Conservation (phyloP, 2,888 invertebrate genomes). For the Plutella xylostella region DNA sequence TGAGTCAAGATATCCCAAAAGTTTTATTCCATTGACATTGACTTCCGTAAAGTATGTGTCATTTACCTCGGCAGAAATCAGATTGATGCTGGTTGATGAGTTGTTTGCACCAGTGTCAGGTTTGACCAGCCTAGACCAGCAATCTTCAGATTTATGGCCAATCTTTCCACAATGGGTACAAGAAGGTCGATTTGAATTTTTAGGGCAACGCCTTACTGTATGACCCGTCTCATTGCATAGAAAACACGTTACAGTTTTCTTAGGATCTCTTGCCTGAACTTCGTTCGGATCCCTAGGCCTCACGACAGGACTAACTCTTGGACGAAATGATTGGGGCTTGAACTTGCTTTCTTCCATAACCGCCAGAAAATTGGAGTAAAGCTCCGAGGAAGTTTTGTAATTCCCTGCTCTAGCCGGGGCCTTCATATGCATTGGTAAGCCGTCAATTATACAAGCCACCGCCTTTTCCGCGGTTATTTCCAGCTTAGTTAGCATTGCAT, state of each 20-base stretch:
- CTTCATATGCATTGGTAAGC: conserved; percentile 6
- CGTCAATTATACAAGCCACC: conserved; percentile 11
- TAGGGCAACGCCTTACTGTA: background rate
- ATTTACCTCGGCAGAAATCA: too few species aligned
- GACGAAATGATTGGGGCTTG: too few species aligned
- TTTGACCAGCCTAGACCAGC: too few species aligned
- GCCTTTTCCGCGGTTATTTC: conserved; percentile 6
- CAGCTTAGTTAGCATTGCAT: conserved; percentile 6
- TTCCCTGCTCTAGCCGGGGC: conserved; percentile 10
- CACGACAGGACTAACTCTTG: too few species aligned
- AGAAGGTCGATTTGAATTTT: background rate
- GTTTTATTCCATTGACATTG: background rate
- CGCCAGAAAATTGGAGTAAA: conserved; percentile 8
- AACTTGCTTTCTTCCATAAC: conserved; percentile 7
- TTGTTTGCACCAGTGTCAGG: too few species aligned
- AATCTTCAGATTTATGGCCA: background rate
- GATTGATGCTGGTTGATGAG: background rate
- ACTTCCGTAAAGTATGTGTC: background rate
- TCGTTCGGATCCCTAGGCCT: too few species aligned
- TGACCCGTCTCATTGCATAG: background rate
- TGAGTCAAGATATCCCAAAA: background rate
- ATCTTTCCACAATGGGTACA: background rate
- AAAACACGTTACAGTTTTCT: background rate
- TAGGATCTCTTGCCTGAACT: too few species aligned
- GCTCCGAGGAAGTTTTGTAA: background rate